Evolutionary conservation across 2,888 invertebrate genomes (phyloP), one percentile per base, ranked within the genome.

Genomic region (Drosophila colorata): DNA sequence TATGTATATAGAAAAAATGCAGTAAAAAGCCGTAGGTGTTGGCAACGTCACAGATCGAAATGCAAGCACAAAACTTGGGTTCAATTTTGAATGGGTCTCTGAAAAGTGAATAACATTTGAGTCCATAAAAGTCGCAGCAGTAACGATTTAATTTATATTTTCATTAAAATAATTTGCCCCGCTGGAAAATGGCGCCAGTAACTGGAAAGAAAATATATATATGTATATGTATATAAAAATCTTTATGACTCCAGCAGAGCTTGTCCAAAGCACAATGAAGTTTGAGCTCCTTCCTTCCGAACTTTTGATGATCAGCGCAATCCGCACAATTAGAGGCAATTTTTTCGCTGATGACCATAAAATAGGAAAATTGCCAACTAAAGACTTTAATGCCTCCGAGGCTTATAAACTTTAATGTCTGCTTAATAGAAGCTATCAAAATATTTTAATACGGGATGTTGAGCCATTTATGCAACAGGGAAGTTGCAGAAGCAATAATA

Each of bases 21-120:
- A 53, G 53, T 73, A 67, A 82, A 73, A 70, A 28, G 9, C 72
- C 69, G 83, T 82, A 85, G 81, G 81, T 82, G 81, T 81, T 76
- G 64, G 49, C 80, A 67, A 69, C 80, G 57, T 75, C 78, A 78
- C 75, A 69, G 67, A 49, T 51, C 40, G 28, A 31, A 37, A 25
- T 48, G 31, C 51, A 28, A 11, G 28, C 13, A 35, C 31, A 56
- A 57, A 52, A 41, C 58, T 61, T 56, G 23, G 44, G 14, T 55
- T 55, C 43, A 40, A 59, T 28, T 28, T 28, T 9, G 28, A 28
- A 59, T 46, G 40, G 40, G 23, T 28, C 18, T 7, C 6, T 35
- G 31, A 20, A 40, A 31, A 38, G 46, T 52, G 52, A 23, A 63
- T 64, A 48, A 48, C 16, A 52, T 47, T 46, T 7, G 20, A 49